These are phyloP conservation scores for Hyposoter didymator DNA, from an alignment of 2,888 invertebrate species.

Conservation along the genomic window DNA sequence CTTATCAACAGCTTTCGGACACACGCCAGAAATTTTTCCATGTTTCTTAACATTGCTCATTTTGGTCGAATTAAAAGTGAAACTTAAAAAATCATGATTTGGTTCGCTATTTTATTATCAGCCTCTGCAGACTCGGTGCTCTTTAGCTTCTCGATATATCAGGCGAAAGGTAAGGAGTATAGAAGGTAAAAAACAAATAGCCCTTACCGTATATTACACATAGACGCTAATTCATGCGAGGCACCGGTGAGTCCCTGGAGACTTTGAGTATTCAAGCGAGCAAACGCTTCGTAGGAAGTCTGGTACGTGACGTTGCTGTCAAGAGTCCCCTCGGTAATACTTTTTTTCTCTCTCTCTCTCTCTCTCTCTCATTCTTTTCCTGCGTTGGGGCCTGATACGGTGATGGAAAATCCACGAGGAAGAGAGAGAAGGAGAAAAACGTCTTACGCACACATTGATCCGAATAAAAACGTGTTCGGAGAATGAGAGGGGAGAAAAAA, in stretches of 20 bases:
- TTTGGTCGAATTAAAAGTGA: neutral
- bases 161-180: neutral
- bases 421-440: slow-evolving; percentile 31
- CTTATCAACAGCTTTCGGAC: neutral
- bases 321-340: slow-evolving; percentile 69
- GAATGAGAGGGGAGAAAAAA: slow-evolving; percentile 22
- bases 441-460: slow-evolving; percentile 45
- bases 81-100: neutral
- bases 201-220: slow-evolving; percentile 28
- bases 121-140: neutral
- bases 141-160: neutral
- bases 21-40: neutral
- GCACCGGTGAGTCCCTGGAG: slow-evolving; percentile 26
- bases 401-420: slow-evolving; percentile 33
- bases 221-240: slow-evolving; percentile 42
- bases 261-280: slow-evolving; percentile 78
- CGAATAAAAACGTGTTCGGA: slow-evolving; percentile 54
- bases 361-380: slow-evolving; percentile 9
- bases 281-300: slow-evolving; percentile 79
- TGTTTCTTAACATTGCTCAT: neutral
- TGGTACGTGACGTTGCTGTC: slow-evolving; percentile 81
- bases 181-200: slow-evolving; percentile 4
- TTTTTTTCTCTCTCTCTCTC: slow-evolving; percentile 7
- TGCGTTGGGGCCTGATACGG: neutral
- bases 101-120: neutral